Base-by-base conservation (phyloP, 2,797 vertebrate genomes). In the Bradypodion ventrale region DNA sequence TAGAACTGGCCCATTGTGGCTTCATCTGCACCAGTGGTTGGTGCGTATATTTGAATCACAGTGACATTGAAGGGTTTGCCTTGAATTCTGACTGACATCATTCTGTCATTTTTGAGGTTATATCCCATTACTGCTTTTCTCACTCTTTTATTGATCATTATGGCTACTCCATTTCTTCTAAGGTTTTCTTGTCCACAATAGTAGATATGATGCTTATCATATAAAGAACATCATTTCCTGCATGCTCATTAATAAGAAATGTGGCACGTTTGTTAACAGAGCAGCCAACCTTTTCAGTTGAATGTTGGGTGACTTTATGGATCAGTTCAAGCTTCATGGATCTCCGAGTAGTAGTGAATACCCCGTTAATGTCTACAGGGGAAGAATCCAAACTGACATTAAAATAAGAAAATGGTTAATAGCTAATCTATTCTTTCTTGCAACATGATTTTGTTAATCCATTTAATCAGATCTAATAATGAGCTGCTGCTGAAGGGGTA, bases 361-460 rank as follows among this genome's bases (percentile, higher is more conserved):
- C 37, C 37, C 0, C 0, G 7, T 80, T 83, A 83, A 66, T 42
- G 65, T 25, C 44, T 69, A 21, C 21, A 72, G 35, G 29, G 83
- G n/a, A 75, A 29, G 78, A 80, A 70, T 75, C 63, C 63, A 65
- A n/a, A 77, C 15, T 62, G 52, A 35, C 16, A 70, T 70, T 80
- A 70, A 80, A 84, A 87, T 70, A 80, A 44, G n/a, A 86, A 69
- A 87, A 74, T 83, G 42, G 82, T 62, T 83, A 52, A 80, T 68
- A 75, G 77, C 40, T 87, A 87, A 77, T 81, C 82, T 81, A 63
- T 84, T 77, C 59, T 80, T 65, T 81, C 74, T 73, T 76, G 32
- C 84, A 78, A 52, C 84, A 82, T 29, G 32, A n/a, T 19, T 7
- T 25, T 76, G 21, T 37, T 82, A 65, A 60, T 15, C 25, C 63